Percentiles rank a stretch among this genome's conserved stretches.
Evolutionary conservation across 1,140 invertebrate species (phyloP).

Genomic region (Ruditapes philippinarum): DNA sequence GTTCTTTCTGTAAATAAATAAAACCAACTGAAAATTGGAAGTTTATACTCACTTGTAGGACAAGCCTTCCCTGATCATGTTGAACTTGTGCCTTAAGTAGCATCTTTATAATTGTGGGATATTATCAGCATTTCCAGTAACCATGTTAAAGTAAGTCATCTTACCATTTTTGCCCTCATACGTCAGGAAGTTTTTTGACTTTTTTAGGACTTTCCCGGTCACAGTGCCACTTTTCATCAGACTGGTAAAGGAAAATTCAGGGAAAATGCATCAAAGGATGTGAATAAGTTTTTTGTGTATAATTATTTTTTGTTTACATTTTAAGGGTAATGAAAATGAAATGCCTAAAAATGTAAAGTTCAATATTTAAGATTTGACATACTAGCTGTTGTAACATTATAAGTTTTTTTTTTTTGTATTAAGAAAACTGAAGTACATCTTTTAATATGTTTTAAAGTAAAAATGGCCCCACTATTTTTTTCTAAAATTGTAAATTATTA

Average conservation of each 20-base stretch:
- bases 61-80: not conserved
- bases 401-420: not conserved
- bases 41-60: no score
- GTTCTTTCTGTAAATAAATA: no score
- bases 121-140: not conserved
- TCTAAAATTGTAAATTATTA: no score
- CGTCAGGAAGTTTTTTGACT: not conserved
- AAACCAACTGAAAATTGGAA: no score
- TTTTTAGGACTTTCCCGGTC: not conserved
- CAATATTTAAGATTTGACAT: not conserved
- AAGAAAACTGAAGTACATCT: not conserved
- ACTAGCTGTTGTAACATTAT: not conserved
- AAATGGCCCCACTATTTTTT: no score
- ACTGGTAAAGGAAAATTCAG: not conserved
- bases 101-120: not conserved
- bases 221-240: not conserved
- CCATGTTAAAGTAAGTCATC: not conserved
- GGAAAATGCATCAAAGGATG: not conserved
- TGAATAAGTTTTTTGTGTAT: no score
- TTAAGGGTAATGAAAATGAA: no score
- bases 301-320: not conserved
- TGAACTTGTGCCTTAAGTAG: not conserved
- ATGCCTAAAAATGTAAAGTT: not conserved
- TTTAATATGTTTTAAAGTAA: not conserved
- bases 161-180: not conserved